A percentile compares a stretch with the other conserved stretches of the same genome.
Evolutionary conservation across 2,888 invertebrate species (phyloP).

Genomic region (Eubasilissa splendida): DNA sequence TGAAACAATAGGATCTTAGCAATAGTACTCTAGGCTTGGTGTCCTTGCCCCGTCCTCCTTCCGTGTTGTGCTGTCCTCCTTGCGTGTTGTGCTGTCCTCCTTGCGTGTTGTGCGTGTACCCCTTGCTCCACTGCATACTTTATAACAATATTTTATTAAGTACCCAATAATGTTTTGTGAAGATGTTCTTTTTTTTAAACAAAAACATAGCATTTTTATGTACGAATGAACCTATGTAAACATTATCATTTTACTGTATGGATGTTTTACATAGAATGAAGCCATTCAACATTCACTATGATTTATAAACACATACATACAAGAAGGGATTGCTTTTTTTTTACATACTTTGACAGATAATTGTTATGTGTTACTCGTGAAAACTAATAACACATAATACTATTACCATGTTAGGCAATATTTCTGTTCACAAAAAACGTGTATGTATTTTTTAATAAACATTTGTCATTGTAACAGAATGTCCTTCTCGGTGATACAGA

Average conservation of each 20-base stretch:
- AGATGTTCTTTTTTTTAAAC: conserved; percentile 3
- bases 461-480: no score
- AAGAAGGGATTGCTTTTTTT: conserved; percentile 20
- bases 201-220: conserved; percentile 13
- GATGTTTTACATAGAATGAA: conserved; percentile 22
- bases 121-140: conserved; percentile 37
- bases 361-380: no score
- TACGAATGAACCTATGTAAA: conserved; percentile 25
- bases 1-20: conserved; percentile 22
- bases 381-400: no score
- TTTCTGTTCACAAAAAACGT: no score
- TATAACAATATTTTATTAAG: conserved; percentile 3
- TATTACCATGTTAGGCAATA: no score
- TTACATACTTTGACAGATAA: not conserved
- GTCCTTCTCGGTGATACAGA: no score
- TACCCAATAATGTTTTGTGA: conserved; percentile 23
- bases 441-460: no score
- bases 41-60: conserved; percentile 40
- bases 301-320: conserved; percentile 15
- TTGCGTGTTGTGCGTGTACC: conserved; percentile 53
- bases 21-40: conserved; percentile 43
- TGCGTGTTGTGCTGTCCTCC: conserved; percentile 14
- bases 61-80: conserved; percentile 10
- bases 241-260: conserved; percentile 21
- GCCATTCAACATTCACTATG: conserved; percentile 1